Base-by-base conservation (phyloP, 2,888 invertebrate species). In the Scrobipalpa costella region DNA sequence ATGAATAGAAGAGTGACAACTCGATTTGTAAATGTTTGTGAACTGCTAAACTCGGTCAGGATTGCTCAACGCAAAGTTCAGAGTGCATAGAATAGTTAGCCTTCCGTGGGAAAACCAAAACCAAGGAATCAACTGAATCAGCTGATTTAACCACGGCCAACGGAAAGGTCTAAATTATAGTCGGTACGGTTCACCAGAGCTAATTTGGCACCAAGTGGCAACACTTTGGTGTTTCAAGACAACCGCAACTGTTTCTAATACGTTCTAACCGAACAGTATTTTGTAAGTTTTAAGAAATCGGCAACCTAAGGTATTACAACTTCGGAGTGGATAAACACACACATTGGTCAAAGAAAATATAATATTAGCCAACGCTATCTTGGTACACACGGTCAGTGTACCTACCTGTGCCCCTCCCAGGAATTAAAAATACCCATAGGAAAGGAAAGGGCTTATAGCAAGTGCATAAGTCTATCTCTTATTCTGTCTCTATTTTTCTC, bases 181-280 rank as follows among this genome's bases (percentile, higher is more conserved):
- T 52, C n/a, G 60, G 61, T 47, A 33, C n/a, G n/a, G 55, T 57
- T 49, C 49, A 64, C 61, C 61, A 58, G 66, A 71, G 68, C 69
- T 65, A 67, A 72, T 70, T 73, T 64, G 66, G 62, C 68, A 70
- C 62, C 68, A 68, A 70, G 73, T 68, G 68, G 49, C 60, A 49
- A 50, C 21, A 38, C 15, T 33, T 62, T 64, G 66, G 64, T 66
- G 68, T 71, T 71, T 69, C 73, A 69, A 73, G 63, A 67, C 59
- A 63, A 76, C 74, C 75, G 68, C 74, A 74, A 73, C 75, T 74
- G 79, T 71, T 74, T 69, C 78, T 75, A 77, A 79, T 73, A 76
- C 75, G 73, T 74, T 76, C 75, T 72, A 77, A 77, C 73, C 70
- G 69, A 80, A 75, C 70, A 74, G 66, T 67, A 69, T 77, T 74